Conservation (phyloP, 2,797 vertebrate genomes). For the Oreortyx pictus region DNA sequence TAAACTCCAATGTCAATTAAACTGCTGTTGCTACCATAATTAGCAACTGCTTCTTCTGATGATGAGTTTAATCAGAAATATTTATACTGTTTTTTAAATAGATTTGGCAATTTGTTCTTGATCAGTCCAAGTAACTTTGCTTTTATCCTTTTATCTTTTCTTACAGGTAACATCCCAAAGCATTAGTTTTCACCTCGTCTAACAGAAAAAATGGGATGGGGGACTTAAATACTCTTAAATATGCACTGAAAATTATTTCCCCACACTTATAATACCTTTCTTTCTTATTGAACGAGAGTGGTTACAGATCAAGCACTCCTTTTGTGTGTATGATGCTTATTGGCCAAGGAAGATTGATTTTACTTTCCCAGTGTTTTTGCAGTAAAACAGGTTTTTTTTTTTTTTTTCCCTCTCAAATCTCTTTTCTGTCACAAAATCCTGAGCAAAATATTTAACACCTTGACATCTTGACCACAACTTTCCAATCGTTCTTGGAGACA, state of each 20-base stretch:
- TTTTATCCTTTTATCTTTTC: background rate
- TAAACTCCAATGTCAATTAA: slow-evolving; percentile 49
- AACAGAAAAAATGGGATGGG: background rate
- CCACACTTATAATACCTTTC: background rate
- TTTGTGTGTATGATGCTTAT: background rate
- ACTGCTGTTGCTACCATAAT: slow-evolving; percentile 37
- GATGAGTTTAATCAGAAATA: slow-evolving; percentile 41
- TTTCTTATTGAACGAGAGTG: slow-evolving; percentile 16
- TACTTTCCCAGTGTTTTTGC: slow-evolving; percentile 1
- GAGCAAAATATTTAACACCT: background rate
- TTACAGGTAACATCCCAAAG: background rate
- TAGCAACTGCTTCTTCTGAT: slow-evolving; percentile 29
- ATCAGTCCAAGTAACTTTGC: background rate
- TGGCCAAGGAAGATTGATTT: slow-evolving; percentile 29
- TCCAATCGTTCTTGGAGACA: background rate
- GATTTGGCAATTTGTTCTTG: background rate
- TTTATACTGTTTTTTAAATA: background rate
- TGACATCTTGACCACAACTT: background rate
- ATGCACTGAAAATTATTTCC: background rate
- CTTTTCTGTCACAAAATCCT: background rate
- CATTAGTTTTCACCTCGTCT: background rate
- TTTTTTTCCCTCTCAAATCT: background rate
- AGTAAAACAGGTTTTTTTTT: background rate
- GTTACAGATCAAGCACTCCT: slow-evolving; percentile 1
- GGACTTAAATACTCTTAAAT: background rate